Conservation (phyloP, 2,113 vertebrate species). For the Craseonycteris thonglongyai region DNA sequence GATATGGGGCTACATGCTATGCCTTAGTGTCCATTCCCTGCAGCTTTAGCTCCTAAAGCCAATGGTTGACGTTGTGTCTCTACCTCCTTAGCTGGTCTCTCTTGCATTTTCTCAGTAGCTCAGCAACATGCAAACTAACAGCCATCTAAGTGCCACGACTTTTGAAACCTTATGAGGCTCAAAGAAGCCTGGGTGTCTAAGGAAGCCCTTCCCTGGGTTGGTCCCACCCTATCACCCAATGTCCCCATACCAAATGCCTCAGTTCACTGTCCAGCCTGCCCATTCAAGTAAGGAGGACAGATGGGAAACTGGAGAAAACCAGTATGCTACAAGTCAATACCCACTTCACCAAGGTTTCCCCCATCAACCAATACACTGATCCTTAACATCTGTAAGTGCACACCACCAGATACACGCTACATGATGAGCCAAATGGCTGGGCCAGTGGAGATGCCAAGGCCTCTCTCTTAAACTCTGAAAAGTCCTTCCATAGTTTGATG, state of each 20-base stretch:
- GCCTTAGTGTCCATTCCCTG: not conserved
- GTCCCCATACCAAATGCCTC: not conserved
- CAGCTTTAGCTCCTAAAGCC: not conserved
- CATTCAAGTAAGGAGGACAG: not conserved
- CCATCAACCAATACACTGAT: not conserved
- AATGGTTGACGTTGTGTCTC: not conserved
- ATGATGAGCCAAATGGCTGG: not conserved
- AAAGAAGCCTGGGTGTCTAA: not conserved
- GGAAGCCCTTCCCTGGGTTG: not conserved
- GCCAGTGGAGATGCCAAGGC: not conserved
- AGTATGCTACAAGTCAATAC: not conserved
- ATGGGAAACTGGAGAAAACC: not conserved
- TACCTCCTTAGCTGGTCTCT: not conserved
- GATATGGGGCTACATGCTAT: not conserved
- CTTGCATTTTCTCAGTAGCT: not conserved
- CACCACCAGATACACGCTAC: not conserved
- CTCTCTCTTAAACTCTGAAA: not conserved
- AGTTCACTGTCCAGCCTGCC: not conserved
- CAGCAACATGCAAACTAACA: not conserved
- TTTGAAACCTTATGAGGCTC: not conserved
- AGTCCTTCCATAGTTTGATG: not conserved
- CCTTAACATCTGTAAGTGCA: not conserved
- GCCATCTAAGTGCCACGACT: not conserved
- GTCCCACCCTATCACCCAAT: not conserved
- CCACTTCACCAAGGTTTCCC: not conserved